Evolutionary conservation across 2,888 invertebrate species (phyloP).

Genomic region (Ecdyonurus torrentis): DNA sequence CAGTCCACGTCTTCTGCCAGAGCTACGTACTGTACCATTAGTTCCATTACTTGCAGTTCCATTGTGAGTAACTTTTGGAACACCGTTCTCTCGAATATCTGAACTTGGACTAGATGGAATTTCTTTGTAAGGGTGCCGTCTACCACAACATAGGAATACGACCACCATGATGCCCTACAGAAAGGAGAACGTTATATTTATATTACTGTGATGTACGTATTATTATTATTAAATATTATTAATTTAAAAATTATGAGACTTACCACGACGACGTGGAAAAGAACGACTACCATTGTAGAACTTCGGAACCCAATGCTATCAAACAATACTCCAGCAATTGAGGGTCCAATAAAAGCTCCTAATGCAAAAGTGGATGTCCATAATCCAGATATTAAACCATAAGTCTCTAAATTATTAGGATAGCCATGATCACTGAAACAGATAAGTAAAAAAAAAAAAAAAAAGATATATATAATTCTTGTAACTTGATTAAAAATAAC

Average conservation of each 20-base stretch:
- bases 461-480: neutral
- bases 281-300: slow-evolving; percentile 52
- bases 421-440: slow-evolving; percentile 46
- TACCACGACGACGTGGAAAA: slow-evolving; percentile 47
- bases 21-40: neutral
- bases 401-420: slow-evolving; percentile 73
- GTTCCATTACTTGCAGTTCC: neutral
- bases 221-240: neutral
- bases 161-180: slow-evolving; percentile 26
- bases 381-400: slow-evolving; percentile 74
- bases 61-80: neutral
- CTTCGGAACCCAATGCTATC: slow-evolving; percentile 54
- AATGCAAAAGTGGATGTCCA: slow-evolving; percentile 84
- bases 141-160: slow-evolving; percentile 23
- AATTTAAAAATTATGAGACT: slow-evolving; percentile 20
- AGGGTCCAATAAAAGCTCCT: slow-evolving; percentile 72
- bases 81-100: neutral
- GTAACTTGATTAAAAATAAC: neutral
- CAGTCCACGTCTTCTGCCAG: neutral
- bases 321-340: slow-evolving; percentile 52
- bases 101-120: slow-evolving; percentile 11
- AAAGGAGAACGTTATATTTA: slow-evolving; percentile 4
- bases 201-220: neutral
- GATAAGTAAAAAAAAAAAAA: no score
- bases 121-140: slow-evolving; percentile 26